A percentile compares a stretch with the other conserved stretches of the same genome.
Conservation (phyloP, 2,113 vertebrate genomes). For the Apodemus speciosus region DNA sequence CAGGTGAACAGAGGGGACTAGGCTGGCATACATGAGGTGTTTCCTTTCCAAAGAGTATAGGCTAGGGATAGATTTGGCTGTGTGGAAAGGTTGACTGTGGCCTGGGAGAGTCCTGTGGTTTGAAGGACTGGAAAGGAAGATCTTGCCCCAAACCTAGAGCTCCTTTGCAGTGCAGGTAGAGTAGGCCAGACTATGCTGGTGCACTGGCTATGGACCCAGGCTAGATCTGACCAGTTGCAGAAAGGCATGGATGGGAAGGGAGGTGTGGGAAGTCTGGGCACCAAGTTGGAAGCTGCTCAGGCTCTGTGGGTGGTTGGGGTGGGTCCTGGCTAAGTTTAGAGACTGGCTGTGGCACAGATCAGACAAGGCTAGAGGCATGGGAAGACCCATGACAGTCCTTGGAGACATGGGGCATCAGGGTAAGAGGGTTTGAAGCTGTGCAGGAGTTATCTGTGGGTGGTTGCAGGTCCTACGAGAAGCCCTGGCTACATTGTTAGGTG, state of each 20-base stretch:
- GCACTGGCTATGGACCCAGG: neutral
- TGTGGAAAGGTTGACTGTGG: neutral
- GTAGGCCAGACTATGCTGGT: neutral
- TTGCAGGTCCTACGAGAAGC: neutral
- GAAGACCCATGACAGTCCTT: neutral
- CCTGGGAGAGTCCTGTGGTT: neutral
- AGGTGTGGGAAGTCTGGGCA: neutral
- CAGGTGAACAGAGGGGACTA: neutral
- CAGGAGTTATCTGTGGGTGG: neutral
- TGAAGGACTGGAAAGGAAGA: neutral
- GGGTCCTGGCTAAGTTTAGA: neutral
- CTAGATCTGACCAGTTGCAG: neutral
- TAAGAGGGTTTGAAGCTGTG: neutral
- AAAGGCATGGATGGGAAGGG: neutral
- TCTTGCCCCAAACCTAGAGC: neutral
- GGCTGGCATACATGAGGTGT: neutral
- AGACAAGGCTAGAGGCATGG: neutral
- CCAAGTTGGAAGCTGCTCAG: neutral
- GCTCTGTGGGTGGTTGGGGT: neutral
- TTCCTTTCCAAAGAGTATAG: neutral
- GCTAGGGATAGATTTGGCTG: neutral
- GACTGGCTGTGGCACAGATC: neutral
- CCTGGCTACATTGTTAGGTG: neutral
- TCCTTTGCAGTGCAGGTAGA: neutral
- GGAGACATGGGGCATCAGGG: neutral